phyloP scores from a whole-genome alignment of 2,113 vertebrate genomes.

The Hucho hucho region DNA sequence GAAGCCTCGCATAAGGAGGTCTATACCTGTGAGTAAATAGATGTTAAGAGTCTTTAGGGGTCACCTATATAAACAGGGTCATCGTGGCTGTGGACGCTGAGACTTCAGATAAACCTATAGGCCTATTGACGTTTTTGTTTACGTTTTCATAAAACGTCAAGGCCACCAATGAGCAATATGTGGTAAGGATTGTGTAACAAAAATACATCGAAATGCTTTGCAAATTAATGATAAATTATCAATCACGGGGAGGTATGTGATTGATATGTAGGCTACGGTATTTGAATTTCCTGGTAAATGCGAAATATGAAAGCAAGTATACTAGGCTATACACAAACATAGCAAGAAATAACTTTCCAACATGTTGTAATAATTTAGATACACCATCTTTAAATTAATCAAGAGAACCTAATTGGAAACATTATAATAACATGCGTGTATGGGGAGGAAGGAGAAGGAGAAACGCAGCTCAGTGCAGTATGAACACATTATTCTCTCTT shows the following conservation, averaged over 20 bases:
- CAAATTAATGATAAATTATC: too few relatives aligned
- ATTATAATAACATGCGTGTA: background rate
- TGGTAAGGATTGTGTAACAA: too few relatives aligned
- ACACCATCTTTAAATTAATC: background rate
- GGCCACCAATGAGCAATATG: too few relatives aligned
- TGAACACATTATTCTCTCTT: conserved; percentile 52
- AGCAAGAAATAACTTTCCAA: background rate
- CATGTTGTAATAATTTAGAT: background rate
- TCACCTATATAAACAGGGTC: conserved; percentile 31
- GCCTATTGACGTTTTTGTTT: too few relatives aligned
- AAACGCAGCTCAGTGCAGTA: background rate
- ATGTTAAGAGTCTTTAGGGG: conserved; percentile 44
- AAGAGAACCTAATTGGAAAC: background rate
- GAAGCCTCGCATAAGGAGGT: conserved; percentile 48
- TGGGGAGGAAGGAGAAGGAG: background rate
- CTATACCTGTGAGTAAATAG: conserved; percentile 62
- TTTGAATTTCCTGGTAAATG: background rate
- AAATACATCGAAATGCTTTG: too few relatives aligned
- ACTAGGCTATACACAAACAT: background rate
- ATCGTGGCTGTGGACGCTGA: background rate
- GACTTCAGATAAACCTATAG: too few relatives aligned
- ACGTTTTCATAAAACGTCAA: too few relatives aligned
- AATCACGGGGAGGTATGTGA: too few relatives aligned
- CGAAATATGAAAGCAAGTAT: background rate
- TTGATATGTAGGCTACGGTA: background rate